Base-by-base conservation (phyloP, 2,113 vertebrate species). In the Calidris pygmaea region DNA sequence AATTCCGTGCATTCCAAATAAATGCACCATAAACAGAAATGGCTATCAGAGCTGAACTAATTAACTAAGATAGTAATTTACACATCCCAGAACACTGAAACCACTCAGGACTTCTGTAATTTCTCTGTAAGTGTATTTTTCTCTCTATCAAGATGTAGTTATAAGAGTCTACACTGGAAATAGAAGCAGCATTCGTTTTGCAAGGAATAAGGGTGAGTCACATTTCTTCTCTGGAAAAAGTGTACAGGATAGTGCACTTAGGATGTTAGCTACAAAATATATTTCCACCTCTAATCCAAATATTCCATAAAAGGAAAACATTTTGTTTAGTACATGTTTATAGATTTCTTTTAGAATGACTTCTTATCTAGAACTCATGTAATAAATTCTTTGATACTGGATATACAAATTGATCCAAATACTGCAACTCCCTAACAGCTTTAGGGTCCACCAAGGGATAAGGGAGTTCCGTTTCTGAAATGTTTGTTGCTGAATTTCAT, bases 1-100 rank as follows among this genome's bases (percentile, higher is more conserved):
- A 89, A 91, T 85, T 72, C 78, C 70, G 45, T 59, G 41, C 41
- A 75, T 73, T 78, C 34, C 70, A 81, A 92, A 84, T 78, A 96
- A 94, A 78, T 30, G 58, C 66, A 91, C 20, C 72, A 55, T 47
- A 89, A 87, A 77, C 47, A 91, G 52, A 94, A 90, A 83, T 59
- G 8, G 50, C 29, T 90, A 84, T 52, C 76, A 89, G 66, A 87
- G 80, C 43, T 62, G 66, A 70, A 95, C 84, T 91, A 92, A 95
- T 95, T 92, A 87, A 83, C 59, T 21, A 72, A 82, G 63, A 87
- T 4, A 58, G 50, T 50, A 79, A 93, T 90, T 81, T 85, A 75
- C 11, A 65, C 56, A 78, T 72, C 35, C 43, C 60, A 72, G 34
- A 74, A 86, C 43, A 58, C 12, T 37, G 39, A 24, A 92, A 68